Evolutionary conservation across 2,113 vertebrate species (phyloP).

Genomic region (Seriola quinqueradiata): DNA sequence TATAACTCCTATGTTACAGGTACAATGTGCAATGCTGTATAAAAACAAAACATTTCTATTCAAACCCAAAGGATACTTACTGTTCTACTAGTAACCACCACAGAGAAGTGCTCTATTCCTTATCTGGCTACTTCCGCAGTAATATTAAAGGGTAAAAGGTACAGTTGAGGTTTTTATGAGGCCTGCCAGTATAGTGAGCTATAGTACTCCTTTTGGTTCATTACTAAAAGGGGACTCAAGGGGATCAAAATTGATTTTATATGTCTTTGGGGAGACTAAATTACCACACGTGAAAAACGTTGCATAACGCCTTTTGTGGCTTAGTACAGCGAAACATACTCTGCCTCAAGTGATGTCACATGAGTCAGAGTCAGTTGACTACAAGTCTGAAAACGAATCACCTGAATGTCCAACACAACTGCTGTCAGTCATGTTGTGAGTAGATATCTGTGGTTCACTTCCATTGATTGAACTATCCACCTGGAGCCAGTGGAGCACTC

Average conservation of each 20-base stretch:
- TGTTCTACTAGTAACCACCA: conserved; percentile 75
- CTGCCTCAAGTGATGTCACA: neutral
- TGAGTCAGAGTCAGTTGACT: neutral
- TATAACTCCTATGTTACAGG: conserved; percentile 84
- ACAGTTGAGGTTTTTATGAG: conserved; percentile 70
- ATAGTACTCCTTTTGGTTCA: conserved; percentile 52
- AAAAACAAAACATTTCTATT: conserved; percentile 82
- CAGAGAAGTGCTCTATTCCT: conserved; percentile 77
- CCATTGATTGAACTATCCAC: neutral
- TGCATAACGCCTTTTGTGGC: neutral
- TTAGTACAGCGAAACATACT: neutral
- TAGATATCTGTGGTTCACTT: neutral
- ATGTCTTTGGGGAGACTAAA: neutral
- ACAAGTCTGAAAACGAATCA: neutral
- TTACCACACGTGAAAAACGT: neutral
- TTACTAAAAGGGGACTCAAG: conserved; percentile 12
- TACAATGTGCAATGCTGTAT: conserved; percentile 86
- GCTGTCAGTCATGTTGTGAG: neutral
- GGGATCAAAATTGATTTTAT: neutral
- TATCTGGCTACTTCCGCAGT: conserved; percentile 70
- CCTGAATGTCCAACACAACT: neutral
- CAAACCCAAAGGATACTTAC: conserved; percentile 81
- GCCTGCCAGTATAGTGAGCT: conserved; percentile 40
- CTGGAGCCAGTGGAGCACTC: no score
- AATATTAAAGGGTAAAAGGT: conserved; percentile 80